These are phyloP conservation scores for Danaus chrysippus DNA, from an alignment of 2,888 invertebrate species.

Conservation along the genomic window DNA sequence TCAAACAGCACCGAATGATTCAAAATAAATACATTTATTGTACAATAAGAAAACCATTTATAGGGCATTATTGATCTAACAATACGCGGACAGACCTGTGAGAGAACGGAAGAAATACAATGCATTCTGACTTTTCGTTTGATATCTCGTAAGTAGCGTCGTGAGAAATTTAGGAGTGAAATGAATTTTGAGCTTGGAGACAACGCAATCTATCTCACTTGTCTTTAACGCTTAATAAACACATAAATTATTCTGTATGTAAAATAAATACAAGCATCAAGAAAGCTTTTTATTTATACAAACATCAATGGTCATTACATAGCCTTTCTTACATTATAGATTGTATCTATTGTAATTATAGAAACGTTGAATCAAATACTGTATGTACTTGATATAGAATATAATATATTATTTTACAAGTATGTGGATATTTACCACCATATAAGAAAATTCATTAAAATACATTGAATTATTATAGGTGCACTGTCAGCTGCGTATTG, in stretches of 20 bases:
- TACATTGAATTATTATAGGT: neutral
- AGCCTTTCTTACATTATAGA: no score
- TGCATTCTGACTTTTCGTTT: slow-evolving; percentile 39
- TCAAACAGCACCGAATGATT: neutral
- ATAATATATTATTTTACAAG: no score
- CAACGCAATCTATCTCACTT: slow-evolving; percentile 53
- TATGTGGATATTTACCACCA: no score
- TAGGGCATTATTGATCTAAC: slow-evolving; percentile 18
- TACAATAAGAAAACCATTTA: slow-evolving; percentile 10
- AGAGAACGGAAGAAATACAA: slow-evolving; percentile 38
- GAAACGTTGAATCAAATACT: no score
- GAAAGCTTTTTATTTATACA: no score
- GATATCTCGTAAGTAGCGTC: slow-evolving; percentile 33
- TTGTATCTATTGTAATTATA: no score
- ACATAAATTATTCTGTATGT: no score
- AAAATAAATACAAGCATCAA: no score
- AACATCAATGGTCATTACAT: no score
- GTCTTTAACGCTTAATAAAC: no score
- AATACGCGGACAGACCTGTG: slow-evolving; percentile 16
- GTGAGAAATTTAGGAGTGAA: slow-evolving; percentile 51
- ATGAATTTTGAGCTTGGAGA: slow-evolving; percentile 44
- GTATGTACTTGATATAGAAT: no score
- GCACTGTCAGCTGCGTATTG: neutral
- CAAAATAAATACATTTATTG: no score
- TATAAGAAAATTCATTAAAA: neutral